These are phyloP conservation scores for Atta colombica DNA, from an alignment of 1,140 invertebrate species.

Conservation along the genomic window DNA sequence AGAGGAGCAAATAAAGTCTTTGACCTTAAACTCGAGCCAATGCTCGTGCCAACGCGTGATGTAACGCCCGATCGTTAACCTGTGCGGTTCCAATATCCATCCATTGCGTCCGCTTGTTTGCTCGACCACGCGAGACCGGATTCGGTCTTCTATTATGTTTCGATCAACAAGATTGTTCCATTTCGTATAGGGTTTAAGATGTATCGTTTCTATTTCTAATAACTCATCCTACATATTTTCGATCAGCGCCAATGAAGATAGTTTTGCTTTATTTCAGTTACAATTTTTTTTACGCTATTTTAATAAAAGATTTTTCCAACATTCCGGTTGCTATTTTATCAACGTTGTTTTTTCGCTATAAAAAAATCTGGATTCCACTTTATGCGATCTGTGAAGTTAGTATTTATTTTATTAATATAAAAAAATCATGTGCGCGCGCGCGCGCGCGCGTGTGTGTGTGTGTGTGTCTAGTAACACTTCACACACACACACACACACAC, in stretches of 20 bases:
- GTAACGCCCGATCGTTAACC: constrained; percentile 57
- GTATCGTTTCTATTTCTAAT: not conserved
- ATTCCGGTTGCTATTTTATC: too few species aligned
- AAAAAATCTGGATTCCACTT: too few species aligned
- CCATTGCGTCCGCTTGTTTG: not conserved
- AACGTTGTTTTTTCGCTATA: too few species aligned
- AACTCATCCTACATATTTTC: not conserved
- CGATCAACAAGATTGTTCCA: constrained; percentile 20
- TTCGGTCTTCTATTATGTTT: constrained; percentile 37
- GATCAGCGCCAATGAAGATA: not conserved
- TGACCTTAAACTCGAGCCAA: constrained; percentile 60
- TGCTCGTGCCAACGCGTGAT: constrained; percentile 20
- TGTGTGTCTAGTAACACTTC: too few species aligned
- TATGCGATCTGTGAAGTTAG: too few species aligned
- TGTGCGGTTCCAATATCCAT: constrained; percentile 37
- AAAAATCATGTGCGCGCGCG: too few species aligned
- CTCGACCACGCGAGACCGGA: constrained; percentile 36
- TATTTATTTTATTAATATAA: too few species aligned
- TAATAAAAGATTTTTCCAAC: not conserved
- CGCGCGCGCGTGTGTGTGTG: too few species aligned
- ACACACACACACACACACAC: too few species aligned
- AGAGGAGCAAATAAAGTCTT: constrained; percentile 49
- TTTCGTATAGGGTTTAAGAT: not conserved
- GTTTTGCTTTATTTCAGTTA: not conserved
- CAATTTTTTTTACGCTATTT: not conserved